These are phyloP conservation scores for Podarcis siculus DNA, from an alignment of 2,797 vertebrate species.

Conservation along the genomic window DNA sequence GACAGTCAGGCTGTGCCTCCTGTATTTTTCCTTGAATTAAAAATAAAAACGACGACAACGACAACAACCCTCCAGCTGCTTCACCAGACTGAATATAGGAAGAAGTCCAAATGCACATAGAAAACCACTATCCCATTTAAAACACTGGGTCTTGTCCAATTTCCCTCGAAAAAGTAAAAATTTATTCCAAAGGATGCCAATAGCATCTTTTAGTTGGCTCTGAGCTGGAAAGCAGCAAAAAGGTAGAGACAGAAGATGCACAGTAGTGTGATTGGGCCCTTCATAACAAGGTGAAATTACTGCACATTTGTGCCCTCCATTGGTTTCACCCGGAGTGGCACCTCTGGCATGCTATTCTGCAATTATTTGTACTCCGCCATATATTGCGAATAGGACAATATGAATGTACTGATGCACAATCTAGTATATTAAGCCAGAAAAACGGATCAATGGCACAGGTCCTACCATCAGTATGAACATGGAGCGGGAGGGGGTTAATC, in stretches of 20 bases:
- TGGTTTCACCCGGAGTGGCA: conserved; percentile 53
- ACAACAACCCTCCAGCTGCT: conserved; percentile 22
- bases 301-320: conserved; percentile 49
- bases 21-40: conserved; percentile 50
- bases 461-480: conserved; percentile 70
- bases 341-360: conserved; percentile 55
- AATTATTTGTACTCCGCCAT: conserved; percentile 57
- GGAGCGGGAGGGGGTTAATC: conserved; percentile 81
- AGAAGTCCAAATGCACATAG: conserved; percentile 38
- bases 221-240: conserved; percentile 31
- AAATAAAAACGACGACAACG: not conserved
- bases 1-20: conserved; percentile 72
- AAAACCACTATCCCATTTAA: conserved; percentile 30
- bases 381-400: conserved; percentile 71
- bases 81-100: conserved; percentile 60
- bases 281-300: conserved; percentile 51
- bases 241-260: conserved; percentile 35
- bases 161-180: conserved; percentile 53
- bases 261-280: not conserved
- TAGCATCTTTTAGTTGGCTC: conserved; percentile 45
- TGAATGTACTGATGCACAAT: conserved; percentile 69
- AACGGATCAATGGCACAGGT: conserved; percentile 69
- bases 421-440: conserved; percentile 67
- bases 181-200: conserved; percentile 60
- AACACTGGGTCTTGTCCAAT: conserved; percentile 38